Base-by-base conservation (phyloP, 2,113 vertebrate species). In the Cephalophus harveyi region DNA sequence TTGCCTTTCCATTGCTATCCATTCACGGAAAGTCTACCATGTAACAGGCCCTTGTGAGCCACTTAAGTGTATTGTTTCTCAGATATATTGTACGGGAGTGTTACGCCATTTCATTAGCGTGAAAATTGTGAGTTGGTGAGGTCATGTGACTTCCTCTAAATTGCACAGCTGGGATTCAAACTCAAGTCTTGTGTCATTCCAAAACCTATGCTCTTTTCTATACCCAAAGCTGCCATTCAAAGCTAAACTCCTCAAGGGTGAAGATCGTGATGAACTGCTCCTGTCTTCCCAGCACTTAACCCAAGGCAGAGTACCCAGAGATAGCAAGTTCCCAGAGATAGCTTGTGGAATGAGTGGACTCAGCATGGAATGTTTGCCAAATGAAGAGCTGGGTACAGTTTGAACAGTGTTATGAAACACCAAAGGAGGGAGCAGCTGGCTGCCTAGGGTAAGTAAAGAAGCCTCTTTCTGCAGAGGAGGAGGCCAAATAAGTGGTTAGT, bases 161-260 rank as follows among this genome's bases (percentile, higher is more conserved):
- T 87, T 12, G 23, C 57, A 79, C 16, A 90, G 14, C 78, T 83
- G 54, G 48, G n/a, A 93, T 94, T 93, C 90, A 97, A 96, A 87
- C 86, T 36, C 76, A 84, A 43, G 40, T 78, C 25, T 87, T 85
- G 19, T 36, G 16, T 95, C 76, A 46, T 54, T 87, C 86, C 13
- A 81, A 81, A 89, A 76, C 27, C 40, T 57, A 30, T 67, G 46
- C 3, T 88, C 25, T 88, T 94, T 62, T 94, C 62, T 87, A 30
- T 62, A 23, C 55, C 60, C 48, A 76, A 55, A 91, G 40, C 62
- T 46, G 5, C 79, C 54, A 74, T 82, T 95, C 6, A 46, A 50
- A 91, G 50, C 48, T 87, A 59, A 97, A 48, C 17, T 95, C 40
- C 43, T 55, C 54, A 27, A 87, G 15, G 13, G 27, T 25, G 2